Evolutionary conservation across 2,797 vertebrate genomes (phyloP).

Genomic region (Synanceia verrucosa): DNA sequence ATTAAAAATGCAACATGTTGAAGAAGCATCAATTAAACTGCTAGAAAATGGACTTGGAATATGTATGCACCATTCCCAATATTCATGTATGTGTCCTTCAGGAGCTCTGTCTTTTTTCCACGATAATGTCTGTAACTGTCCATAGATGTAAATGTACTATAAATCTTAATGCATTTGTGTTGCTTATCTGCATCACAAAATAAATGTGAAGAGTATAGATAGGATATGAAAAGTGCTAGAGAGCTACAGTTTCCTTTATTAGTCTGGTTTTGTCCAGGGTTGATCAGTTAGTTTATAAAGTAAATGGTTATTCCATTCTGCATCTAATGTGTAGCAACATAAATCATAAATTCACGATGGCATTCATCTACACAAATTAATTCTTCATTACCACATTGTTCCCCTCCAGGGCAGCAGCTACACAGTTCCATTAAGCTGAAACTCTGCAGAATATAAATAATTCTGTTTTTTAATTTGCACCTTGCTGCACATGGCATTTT

Average conservation of each 20-base stretch:
- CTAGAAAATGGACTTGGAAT: conserved; percentile 11
- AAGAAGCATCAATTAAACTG: conserved; percentile 28
- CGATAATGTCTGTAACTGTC: background rate
- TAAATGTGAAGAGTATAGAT: background rate
- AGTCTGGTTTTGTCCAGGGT: background rate
- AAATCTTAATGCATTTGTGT: background rate
- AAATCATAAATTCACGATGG: conserved; percentile 52
- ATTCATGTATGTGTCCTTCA: background rate
- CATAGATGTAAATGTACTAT: background rate
- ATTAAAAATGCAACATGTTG: conserved; percentile 52
- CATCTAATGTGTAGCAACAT: conserved; percentile 31
- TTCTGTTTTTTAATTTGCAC: conserved; percentile 52
- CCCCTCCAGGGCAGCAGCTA: conserved; percentile 34
- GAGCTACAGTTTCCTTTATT: background rate
- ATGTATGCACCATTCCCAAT: background rate
- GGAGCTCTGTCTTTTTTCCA: background rate
- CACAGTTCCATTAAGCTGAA: conserved; percentile 52
- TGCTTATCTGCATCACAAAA: background rate
- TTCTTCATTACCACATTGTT: conserved; percentile 58
- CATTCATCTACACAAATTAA: conserved; percentile 56
- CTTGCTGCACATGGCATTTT: conserved; percentile 40
- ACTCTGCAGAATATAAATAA: conserved; percentile 61
- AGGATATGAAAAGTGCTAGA: background rate
- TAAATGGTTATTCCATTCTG: conserved; percentile 30
- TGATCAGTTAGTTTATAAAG: conserved; percentile 29